phyloP scores from a whole-genome alignment of 2,797 vertebrate genomes.

The Cossypha heuglini region DNA sequence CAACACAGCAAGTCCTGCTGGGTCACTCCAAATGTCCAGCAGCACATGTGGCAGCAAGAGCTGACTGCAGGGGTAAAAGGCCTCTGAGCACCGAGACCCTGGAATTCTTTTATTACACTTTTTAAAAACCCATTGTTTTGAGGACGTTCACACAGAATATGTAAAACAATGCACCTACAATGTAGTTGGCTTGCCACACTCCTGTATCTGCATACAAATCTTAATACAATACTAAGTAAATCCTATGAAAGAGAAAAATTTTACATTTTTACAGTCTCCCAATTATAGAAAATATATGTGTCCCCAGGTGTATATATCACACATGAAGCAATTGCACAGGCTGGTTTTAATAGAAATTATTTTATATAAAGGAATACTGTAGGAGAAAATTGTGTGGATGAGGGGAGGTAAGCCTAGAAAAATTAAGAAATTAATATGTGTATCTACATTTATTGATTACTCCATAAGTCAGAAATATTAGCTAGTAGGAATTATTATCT shows the following conservation, averaged over 20 bases:
- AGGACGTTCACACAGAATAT: not conserved
- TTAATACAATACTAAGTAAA: not conserved
- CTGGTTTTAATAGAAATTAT: not conserved
- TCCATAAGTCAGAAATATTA: not conserved
- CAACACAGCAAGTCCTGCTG: not conserved
- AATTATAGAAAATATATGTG: not conserved
- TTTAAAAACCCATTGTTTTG: slow-evolving; percentile 32
- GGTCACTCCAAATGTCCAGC: not conserved
- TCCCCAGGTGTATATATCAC: not conserved
- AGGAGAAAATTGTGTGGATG: not conserved
- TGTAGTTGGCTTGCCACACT: not conserved
- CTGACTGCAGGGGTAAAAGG: not conserved
- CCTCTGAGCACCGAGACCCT: not conserved
- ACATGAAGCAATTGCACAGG: not conserved
- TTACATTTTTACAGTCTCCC: not conserved
- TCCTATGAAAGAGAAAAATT: not conserved
- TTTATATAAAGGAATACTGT: not conserved
- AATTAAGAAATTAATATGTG: not conserved
- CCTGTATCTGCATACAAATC: not conserved
- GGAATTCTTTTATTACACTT: not conserved
- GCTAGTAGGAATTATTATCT: not conserved
- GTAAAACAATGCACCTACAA: not conserved
- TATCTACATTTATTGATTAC: not conserved
- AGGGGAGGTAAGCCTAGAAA: not conserved
- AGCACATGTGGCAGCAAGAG: not conserved